Conservation (phyloP, 1,140 invertebrate genomes). For the Thalassaphorura encarpata region DNA sequence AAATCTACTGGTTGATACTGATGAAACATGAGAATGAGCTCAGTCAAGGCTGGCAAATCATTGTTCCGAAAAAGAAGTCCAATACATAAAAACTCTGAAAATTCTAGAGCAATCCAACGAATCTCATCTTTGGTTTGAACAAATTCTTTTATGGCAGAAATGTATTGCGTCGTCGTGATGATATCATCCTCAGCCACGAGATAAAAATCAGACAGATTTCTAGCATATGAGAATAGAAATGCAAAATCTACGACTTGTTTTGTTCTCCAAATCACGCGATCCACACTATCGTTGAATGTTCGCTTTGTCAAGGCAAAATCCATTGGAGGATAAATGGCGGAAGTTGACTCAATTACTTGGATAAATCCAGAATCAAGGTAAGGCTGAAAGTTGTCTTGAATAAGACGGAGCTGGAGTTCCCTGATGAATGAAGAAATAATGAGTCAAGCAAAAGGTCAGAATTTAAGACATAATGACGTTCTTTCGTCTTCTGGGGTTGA, state of each 20-base stretch:
- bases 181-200: constrained; percentile 30
- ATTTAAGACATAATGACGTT: no score
- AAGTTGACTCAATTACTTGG: constrained; percentile 28
- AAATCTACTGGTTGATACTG: constrained; percentile 29
- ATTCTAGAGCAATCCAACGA: constrained; percentile 27
- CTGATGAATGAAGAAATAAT: no score
- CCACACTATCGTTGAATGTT: constrained; percentile 27
- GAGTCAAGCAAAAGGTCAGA: no score
- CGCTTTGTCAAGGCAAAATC: no score
- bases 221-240: constrained; percentile 25
- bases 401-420: no score
- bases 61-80: constrained; percentile 22
- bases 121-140: not conserved
- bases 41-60: constrained; percentile 18
- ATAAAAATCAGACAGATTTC: constrained; percentile 20
- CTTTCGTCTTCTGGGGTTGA: no score
- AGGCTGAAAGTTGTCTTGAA: constrained; percentile 15
- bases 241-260: constrained; percentile 32
- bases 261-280: constrained; percentile 25
- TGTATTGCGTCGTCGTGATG: constrained; percentile 18
- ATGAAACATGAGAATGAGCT: constrained; percentile 26
- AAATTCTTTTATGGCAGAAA: constrained; percentile 24
- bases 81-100: constrained; percentile 26
- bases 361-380: constrained; percentile 28
- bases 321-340: no score